Base-by-base conservation (phyloP, 2,113 vertebrate species). In the Phalacrocorax carbo region DNA sequence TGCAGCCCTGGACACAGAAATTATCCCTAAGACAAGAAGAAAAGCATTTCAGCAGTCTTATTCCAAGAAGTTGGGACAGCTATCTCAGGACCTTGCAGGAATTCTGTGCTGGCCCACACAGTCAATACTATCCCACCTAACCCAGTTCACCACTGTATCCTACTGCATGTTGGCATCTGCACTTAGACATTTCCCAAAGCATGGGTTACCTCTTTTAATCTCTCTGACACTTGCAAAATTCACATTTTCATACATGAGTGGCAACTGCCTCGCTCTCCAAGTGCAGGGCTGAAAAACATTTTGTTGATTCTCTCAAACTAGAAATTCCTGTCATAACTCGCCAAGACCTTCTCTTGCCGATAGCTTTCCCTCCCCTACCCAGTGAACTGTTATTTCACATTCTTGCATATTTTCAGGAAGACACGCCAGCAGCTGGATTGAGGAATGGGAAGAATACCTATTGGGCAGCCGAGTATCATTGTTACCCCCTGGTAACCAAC, bases 301-400 rank as follows among this genome's bases (percentile, higher is more conserved):
- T 82, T 11, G 32, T 69, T 85, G 54, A 88, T 90, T 92, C 93
- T 92, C 87, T 92, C 70, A 55, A 92, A 87, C 92, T 82, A 71
- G 68, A 77, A 95, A 97, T 94, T 96, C 95, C 89, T 72, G 93
- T 87, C 93, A 54, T 97, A 96, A 91, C 96, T 97, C 80, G 21
- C 78, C 51, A 90, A 95, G 90, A 94, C 60, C 75, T 80, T 57
- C 65, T 70, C 79, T 66, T 90, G 95, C 78, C 3, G 1, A 61
- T 30, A 92, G 83, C 88, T 54, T 83, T 77, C 73, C 60, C 70
- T 93, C 89, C 57, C 65, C 89, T 46, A 46, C 51, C 79, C 82
- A 32, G 27, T 11, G 72, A 94, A 88, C 52, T 82, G 61, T 91
- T 94, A 10, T 85, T 94, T 85, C 88, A 69, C 94, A 95, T 96